Base-by-base conservation (phyloP, 2,888 invertebrate species). In the Scrobipalpa costella region DNA sequence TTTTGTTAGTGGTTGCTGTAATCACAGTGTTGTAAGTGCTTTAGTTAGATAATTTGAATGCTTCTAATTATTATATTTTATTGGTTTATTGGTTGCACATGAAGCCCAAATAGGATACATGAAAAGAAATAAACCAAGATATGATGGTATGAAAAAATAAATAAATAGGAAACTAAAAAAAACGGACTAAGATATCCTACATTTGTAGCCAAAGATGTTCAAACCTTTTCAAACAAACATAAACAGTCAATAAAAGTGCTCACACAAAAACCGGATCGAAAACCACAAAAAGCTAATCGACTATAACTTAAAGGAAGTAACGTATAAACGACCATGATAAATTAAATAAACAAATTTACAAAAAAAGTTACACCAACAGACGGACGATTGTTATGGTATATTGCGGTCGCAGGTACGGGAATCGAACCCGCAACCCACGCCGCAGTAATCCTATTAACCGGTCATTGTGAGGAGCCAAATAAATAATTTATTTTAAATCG, bases 281-380 rank as follows among this genome's bases (percentile, higher is more conserved):
- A 74, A 83, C 85, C 84, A 88, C 86, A 88, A 90, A 88, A 89
- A 90, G 73, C 76, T 86, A 88, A 90, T 88, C 84, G 88, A 78
- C 79, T 84, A 81, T 85, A 86, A 83, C 80, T 76, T 75, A 79
- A 76, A 88, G 88, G 89, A 90, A 88, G 88, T 88, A 81, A 83
- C 87, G 79, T 82, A 86, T 88, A 89, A 89, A 88, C 85, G 88
- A 84, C 82, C 87, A 86, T 88, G 86, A 82, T 89, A 86, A 90
- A 90, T 90, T 90, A 90, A 89, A 90, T 89, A 90, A 90, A 90
- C 90, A 89, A 88, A 88, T 88, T 86, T 81, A 89, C 79, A 88
- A 88, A 88, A 88, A 86, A 78, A 73, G 77, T 73, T 68, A 73
- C 72, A 77, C 75, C 71, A 78, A 78, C 84, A 83, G 83, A 81